Evolutionary conservation across 2,113 vertebrate species (phyloP), one percentile per base, ranked within the genome.

Genomic region (Syngnathus scovelli): DNA sequence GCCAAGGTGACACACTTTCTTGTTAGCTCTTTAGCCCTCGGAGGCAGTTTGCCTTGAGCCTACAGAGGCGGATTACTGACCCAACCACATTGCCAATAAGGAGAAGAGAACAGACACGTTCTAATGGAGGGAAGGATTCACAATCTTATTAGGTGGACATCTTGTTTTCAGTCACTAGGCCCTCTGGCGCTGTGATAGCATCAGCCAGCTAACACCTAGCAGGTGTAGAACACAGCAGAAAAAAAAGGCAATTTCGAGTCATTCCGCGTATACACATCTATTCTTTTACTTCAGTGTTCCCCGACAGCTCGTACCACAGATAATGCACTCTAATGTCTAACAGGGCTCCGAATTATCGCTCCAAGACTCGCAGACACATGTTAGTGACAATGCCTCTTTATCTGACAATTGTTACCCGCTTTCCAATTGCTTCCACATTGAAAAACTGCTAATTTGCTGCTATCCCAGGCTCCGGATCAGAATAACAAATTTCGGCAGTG

Each of bases 111-210:
- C 68, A 81, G 84, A 76, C 71, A 74, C 62, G 67, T 67, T 75
- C 63, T 79, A 85, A 86, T 84, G 76, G 73, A 82, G 71, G 78
- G 41, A 75, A 77, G 68, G 75, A 70, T 61, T 74, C 59, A 71
- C 71, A 82, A 86, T 85, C 85, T 83, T 81, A 85, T 87, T 83
- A 85, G 74, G n/a, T 6, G 67, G 75, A 74, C 76, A 80, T 89
- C 82, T 82, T 86, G 82, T 86, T 86, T 62, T 79, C 73, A 80
- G 72, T 82, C 79, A 79, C 61, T 2, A 63, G 70, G 60, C 75
- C 73, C 77, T 70, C 67, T 58, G 81, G 81, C 84, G 77, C 67
- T 10, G 37, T 65, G 81, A 83, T 83, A 82, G 74, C 69, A 85
- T 77, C 78, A 71, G 27, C 73, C 69, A 75, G 78, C 77, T 71